Percentiles rank a stretch among this genome's conserved stretches.
These are phyloP conservation scores for Oedothorax gibbosus DNA, from an alignment of 1,140 invertebrate species.

Conservation along the genomic window DNA sequence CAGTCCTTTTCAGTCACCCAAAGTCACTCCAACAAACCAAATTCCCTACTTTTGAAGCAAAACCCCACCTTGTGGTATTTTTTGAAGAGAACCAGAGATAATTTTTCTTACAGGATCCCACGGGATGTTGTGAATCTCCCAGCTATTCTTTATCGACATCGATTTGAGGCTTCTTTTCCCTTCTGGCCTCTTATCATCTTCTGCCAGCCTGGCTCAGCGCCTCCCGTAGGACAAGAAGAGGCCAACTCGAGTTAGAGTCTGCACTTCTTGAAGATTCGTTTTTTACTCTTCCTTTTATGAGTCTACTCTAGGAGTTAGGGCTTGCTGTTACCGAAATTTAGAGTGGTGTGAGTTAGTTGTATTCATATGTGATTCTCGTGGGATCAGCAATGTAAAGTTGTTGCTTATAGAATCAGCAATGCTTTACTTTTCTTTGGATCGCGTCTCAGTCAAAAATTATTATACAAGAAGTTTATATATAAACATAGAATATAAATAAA, in stretches of 20 bases:
- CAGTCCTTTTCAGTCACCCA: background rate
- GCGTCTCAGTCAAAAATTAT: too few species aligned
- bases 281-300: too few species aligned
- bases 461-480: too few species aligned
- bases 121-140: conserved; percentile 4
- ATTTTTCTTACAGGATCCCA: conserved; percentile 52
- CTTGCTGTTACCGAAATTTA: too few species aligned
- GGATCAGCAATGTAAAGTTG: too few species aligned
- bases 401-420: too few species aligned
- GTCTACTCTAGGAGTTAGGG: too few species aligned
- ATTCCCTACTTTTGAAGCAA: background rate
- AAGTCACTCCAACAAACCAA: background rate
- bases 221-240: conserved; percentile 24
- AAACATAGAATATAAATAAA: too few species aligned
- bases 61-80: conserved; percentile 37
- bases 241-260: background rate
- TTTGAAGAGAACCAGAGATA: conserved; percentile 32
- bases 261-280: too few species aligned
- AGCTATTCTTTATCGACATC: conserved; percentile 23
- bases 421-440: too few species aligned
- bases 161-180: conserved; percentile 30
- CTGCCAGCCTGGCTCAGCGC: conserved; percentile 28
- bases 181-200: conserved; percentile 51
- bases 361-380: too few species aligned
- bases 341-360: too few species aligned